Evolutionary conservation across 2,113 vertebrate genomes (phyloP), one percentile per base, ranked within the genome.

Genomic region (Vulpes vulpes): DNA sequence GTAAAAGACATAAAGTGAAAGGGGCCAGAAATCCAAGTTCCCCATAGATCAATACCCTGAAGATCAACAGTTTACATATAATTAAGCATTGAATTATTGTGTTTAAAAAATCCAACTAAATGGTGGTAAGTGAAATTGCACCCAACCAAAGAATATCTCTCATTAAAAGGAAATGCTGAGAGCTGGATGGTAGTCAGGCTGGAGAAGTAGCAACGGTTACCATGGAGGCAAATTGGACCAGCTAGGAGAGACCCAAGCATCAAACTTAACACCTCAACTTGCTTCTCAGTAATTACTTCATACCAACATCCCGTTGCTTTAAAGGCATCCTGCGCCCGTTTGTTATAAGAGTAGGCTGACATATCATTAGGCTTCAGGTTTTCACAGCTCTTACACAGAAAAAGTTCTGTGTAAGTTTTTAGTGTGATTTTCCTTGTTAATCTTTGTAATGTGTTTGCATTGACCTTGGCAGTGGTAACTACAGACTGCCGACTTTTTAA

Each of bases 81-180:
- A 85, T 49, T 80, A 78, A 84, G 57, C 71, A 6, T 60, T 43
- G 16, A 88, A 82, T 86, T 84, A 55, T 64, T 92, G 20, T 71
- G 91, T 73, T 92, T 51, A 78, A 71, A 83, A 80, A 92, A 51
- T 53, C 55, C 53, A 93, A 59, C 11, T 82, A 93, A 74, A 64
- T 76, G 2, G 11, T 79, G 43, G 10, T 19, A 84, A 93, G 69
- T 91, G 49, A 91, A 96, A 95, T 62, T 95, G 23, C n/a, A 23
- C 89, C 85, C 49, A 89, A 67, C 20, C 11, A 86, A 97, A 95
- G 76, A 97, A 53, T 51, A 84, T 57, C 35, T 97, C 83, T 94
- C 87, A 91, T 74, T 96, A 94, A 94, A 88, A 96, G 78, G 96
- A 96, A 96, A 96, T 88, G 19, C 38, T 73, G 49, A 86, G 53